Base-by-base conservation (phyloP, 2,113 vertebrate genomes). In the Astur gentilis region DNA sequence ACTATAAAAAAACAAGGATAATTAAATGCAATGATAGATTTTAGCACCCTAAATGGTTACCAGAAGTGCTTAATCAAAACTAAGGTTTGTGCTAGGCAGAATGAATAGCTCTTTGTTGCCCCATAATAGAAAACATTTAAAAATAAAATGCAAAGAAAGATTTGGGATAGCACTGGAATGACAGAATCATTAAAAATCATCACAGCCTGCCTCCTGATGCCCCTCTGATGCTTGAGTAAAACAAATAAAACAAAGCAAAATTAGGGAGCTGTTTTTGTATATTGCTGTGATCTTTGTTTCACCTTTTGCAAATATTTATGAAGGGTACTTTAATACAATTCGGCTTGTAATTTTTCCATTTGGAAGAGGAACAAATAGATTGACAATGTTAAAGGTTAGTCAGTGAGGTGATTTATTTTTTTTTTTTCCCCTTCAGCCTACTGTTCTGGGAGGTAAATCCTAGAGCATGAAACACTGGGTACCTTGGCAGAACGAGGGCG, bases 31-130 rank as follows among this genome's bases (percentile, higher is more conserved):
- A 92, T 92, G 82, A 96, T 95, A 93, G 84, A 66, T 89, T 76
- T 96, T 96, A 97, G 85, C 87, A 93, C 88, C 92, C 86, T 90
- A 92, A 96, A 94, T 94, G 77, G 71, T 95, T 97, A 96, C 93
- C 80, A 97, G 67, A 92, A 95, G 94, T 57, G 65, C 92, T 95
- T 91, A 96, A 87, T 96, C 97, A 94, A 95, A 95, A 95, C 73
- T 94, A 83, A 96, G 87, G 86, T 92, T 96, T 95, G 52, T 60
- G 32, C 77, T 87, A 82, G 86, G 89, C 77, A 78, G 80, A 82
- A 91, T 73, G 52, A 97, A 87, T 93, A 82, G 84, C 70, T 94
- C 91, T 96, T 97, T 97, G 95, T 96, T 96, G 92, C 57, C 76
- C 67, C 57, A 67, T 95, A 95, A 93, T 52, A 78, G 57, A 78